A percentile compares a stretch with the other conserved stretches of the same genome.
Conservation (phyloP, 2,888 invertebrate genomes). For the Antheraea assamensis region DNA sequence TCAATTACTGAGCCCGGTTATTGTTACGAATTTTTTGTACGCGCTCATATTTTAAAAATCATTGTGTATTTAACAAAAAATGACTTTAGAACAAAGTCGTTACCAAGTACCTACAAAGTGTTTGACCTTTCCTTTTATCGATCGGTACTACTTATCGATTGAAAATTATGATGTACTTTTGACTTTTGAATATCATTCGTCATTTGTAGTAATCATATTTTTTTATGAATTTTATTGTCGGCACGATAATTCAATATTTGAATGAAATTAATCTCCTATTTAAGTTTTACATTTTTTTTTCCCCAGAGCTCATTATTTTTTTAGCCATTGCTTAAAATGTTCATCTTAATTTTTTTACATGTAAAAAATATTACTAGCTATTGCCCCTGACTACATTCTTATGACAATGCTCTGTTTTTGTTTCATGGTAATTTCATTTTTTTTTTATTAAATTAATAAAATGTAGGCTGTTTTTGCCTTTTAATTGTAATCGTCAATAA, state of each 20-base stretch:
- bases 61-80: constrained; percentile 2
- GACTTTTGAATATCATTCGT: neutral
- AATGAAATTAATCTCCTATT: neutral
- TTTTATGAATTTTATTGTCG: neutral
- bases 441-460: no score
- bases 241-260: neutral
- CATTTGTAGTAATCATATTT: neutral
- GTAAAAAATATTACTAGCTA: no score
- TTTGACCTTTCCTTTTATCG: constrained; percentile 7
- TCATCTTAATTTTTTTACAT: no score
- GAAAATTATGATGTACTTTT: constrained; percentile 2
- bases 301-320: neutral
- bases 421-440: no score
- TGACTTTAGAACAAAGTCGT: constrained; percentile 8
- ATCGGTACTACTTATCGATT: neutral
- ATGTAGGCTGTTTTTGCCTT: no score
- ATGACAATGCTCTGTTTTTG: no score
- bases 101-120: neutral
- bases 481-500: no score
- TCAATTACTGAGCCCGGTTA: neutral
- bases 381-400: no score
- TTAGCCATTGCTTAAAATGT: neutral
- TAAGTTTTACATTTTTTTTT: neutral
- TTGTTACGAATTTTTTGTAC: neutral
- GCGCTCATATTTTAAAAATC: neutral